Percentiles rank a stretch among this genome's conserved stretches.
Conservation (phyloP, 2,888 invertebrate genomes). For the Ditylenchus weischeri region DNA sequence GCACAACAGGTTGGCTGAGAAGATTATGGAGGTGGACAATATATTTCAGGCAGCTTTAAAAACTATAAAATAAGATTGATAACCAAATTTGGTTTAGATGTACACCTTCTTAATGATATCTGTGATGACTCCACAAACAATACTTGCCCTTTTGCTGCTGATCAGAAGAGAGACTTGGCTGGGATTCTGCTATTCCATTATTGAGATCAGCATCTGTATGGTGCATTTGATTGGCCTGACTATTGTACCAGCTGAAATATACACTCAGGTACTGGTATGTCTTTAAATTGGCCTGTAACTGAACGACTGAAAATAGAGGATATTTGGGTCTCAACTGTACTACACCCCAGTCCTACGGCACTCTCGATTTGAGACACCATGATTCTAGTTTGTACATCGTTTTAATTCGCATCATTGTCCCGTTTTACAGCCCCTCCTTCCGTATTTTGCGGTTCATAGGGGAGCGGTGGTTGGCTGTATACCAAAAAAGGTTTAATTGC, state of each 20-base stretch:
- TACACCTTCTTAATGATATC: constrained; percentile 2
- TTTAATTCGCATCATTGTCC: too few species aligned
- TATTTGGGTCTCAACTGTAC: too few species aligned
- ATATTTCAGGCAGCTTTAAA: constrained; percentile 5
- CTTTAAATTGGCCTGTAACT: too few species aligned
- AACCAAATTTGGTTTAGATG: background rate
- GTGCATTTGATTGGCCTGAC: constrained; percentile 6
- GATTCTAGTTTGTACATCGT: too few species aligned
- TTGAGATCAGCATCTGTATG: background rate
- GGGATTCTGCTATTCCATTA: constrained; percentile 1
- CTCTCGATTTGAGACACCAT: too few species aligned
- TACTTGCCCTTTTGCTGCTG: constrained; percentile 8
- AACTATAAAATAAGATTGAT: background rate
- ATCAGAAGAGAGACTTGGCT: constrained; percentile 5
- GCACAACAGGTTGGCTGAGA: constrained; percentile 9
- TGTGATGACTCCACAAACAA: constrained; percentile 3
- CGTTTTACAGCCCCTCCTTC: too few species aligned
- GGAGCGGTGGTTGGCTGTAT: too few species aligned
- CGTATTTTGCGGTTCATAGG: too few species aligned
- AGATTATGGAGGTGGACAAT: constrained; percentile 8
- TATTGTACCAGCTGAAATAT: constrained; percentile 1
- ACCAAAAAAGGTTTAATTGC: too few species aligned
- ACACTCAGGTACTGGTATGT: background rate
- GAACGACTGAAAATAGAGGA: too few species aligned
- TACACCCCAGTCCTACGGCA: too few species aligned